Evolutionary conservation across 2,113 vertebrate genomes (phyloP).

Genomic region (Pangasianodon hypophthalmus): DNA sequence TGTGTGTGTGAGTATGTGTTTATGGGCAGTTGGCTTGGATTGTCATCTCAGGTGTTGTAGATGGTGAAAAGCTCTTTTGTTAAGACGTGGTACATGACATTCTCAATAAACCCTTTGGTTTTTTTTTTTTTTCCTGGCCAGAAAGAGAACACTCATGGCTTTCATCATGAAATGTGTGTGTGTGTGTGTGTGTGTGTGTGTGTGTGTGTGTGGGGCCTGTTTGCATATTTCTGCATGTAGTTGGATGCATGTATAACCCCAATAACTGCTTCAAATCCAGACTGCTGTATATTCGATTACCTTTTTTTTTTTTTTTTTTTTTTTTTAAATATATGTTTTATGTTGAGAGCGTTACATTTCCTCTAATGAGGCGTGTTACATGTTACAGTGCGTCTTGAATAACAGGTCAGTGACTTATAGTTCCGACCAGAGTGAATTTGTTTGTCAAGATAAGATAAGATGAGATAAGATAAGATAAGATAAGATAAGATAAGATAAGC

Average conservation of each 20-base stretch:
- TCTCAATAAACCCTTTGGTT: constrained; percentile 60
- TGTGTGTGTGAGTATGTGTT: neutral
- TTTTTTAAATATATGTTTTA: neutral
- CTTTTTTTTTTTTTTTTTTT: neutral
- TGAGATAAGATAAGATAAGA: no score
- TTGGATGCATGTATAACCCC: neutral
- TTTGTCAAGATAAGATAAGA: no score
- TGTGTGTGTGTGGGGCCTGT: neutral
- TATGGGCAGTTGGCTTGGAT: neutral
- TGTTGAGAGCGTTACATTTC: neutral
- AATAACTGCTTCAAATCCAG: neutral
- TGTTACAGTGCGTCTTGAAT: neutral
- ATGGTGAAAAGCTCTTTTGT: constrained; percentile 70
- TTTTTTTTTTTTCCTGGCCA: neutral
- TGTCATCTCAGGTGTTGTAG: constrained; percentile 49
- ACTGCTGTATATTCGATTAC: neutral
- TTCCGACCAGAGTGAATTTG: neutral
- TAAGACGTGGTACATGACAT: constrained; percentile 56
- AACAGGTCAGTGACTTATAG: neutral
- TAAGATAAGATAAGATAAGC: no score
- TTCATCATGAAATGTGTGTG: constrained; percentile 11
- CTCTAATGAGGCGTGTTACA: neutral
- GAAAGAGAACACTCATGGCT: constrained; percentile 41
- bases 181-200: neutral
- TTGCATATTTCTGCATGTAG: neutral